phyloP scores from a whole-genome alignment of 2,113 vertebrate genomes.

The Pipra filicauda region DNA sequence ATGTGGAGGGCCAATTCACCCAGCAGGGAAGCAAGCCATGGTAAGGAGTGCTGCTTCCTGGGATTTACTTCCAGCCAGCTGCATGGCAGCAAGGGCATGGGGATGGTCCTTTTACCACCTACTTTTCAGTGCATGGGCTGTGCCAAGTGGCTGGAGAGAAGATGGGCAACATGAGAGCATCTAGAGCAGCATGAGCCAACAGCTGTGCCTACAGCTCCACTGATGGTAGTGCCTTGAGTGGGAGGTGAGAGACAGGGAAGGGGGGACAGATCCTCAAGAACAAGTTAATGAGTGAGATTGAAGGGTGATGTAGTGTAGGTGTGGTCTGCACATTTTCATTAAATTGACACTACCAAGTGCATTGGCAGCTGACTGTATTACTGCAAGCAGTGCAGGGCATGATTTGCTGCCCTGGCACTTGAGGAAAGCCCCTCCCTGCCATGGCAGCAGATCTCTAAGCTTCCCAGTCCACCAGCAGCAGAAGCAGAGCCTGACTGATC shows the following conservation, averaged over 20 bases:
- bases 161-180: not conserved
- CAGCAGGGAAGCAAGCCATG: not conserved
- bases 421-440: not conserved
- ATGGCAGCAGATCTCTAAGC: not conserved
- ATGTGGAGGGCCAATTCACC: not conserved
- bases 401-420: not conserved
- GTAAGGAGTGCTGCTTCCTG: not conserved
- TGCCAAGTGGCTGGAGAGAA: not conserved
- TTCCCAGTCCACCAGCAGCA: not conserved
- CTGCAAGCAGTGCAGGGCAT: rapidly evolving
- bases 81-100: not conserved
- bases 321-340: not conserved
- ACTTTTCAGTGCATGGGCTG: not conserved
- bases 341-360: not conserved
- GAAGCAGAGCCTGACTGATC: not conserved
- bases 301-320: not conserved
- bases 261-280: not conserved
- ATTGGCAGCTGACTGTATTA: not conserved
- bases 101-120: not conserved
- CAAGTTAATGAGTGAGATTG: not conserved
- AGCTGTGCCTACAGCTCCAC: not conserved
- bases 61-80: not conserved
- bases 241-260: not conserved
- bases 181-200: not conserved
- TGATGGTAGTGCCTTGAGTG: not conserved